Percentiles rank a stretch among this genome's conserved stretches.
These are phyloP conservation scores for Zosterops japonicus DNA, from an alignment of 2,113 vertebrate genomes.

Conservation along the genomic window DNA sequence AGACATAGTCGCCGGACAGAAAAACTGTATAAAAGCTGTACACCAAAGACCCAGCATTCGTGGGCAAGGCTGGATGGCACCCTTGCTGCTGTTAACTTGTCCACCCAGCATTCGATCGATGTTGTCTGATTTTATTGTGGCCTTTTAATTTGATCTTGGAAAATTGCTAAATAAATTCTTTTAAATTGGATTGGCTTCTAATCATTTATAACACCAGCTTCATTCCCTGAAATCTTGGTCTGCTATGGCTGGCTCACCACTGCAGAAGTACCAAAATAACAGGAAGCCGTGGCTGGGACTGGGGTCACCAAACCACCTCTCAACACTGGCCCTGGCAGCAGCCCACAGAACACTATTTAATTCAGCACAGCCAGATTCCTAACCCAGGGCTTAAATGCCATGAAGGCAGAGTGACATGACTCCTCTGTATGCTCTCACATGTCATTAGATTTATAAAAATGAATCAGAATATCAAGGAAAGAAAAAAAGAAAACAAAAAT, in stretches of 20 bases:
- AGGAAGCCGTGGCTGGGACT: not conserved
- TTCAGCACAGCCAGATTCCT: not conserved
- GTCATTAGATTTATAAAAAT: not conserved
- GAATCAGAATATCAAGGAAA: not conserved
- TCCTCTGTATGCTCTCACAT: not conserved
- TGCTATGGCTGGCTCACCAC: not conserved
- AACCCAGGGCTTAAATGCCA: not conserved
- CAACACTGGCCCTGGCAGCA: fast-evolving
- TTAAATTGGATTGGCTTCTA: too few relatives aligned
- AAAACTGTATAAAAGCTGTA: too few relatives aligned
- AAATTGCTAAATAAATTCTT: too few relatives aligned
- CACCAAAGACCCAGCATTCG: too few relatives aligned
- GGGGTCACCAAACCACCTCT: not conserved
- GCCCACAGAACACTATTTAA: not conserved
- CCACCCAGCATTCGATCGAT: too few relatives aligned
- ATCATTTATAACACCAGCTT: not conserved
- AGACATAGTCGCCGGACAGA: too few relatives aligned
- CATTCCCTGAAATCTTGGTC: not conserved
- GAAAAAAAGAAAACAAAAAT: not conserved
- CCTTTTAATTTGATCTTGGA: too few relatives aligned
- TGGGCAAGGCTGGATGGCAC: too few relatives aligned
- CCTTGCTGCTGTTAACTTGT: too few relatives aligned
- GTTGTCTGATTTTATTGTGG: too few relatives aligned
- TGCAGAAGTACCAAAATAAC: not conserved
- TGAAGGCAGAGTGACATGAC: not conserved